A percentile compares a stretch with the other conserved stretches of the same genome.
Evolutionary conservation across 2,113 vertebrate species (phyloP).

Genomic region (Archocentrus centrarchus): DNA sequence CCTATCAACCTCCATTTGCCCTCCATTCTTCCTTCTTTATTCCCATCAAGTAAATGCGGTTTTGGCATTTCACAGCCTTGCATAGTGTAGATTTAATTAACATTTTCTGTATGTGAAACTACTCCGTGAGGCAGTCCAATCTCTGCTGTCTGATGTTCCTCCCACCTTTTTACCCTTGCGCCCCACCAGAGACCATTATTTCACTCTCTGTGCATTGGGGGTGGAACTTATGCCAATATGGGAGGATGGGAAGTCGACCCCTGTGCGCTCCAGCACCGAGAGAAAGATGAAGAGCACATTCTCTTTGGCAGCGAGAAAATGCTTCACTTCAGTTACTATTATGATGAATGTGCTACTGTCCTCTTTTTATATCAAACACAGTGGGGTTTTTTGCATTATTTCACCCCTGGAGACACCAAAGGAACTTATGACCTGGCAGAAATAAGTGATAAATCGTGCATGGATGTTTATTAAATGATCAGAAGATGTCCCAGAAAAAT

Average conservation of each 20-base stretch:
- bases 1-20: slow-evolving; percentile 36
- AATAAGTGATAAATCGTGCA: slow-evolving; percentile 45
- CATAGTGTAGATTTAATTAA: slow-evolving; percentile 7
- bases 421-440: slow-evolving; percentile 45
- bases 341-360: slow-evolving; percentile 21
- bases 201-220: slow-evolving; percentile 28
- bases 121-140: slow-evolving; percentile 20
- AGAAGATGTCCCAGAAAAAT: slow-evolving; percentile 36
- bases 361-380: slow-evolving; percentile 26
- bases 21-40: slow-evolving; percentile 19
- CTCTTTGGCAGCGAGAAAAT: slow-evolving; percentile 67
- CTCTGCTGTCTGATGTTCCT: slow-evolving; percentile 4
- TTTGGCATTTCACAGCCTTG: slow-evolving; percentile 32
- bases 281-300: slow-evolving; percentile 77
- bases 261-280: slow-evolving; percentile 25
- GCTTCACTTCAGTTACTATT: slow-evolving; percentile 31
- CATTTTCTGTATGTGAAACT: slow-evolving; percentile 33
- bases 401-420: background rate
- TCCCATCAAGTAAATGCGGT: slow-evolving; percentile 23
- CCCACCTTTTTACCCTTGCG: slow-evolving; percentile 28
- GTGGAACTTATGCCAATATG: background rate
- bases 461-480: slow-evolving; percentile 58
- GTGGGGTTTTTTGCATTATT: background rate
- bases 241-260: slow-evolving; percentile 29
- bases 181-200: slow-evolving; percentile 26